Conservation (phyloP, 2,888 invertebrate species). For the Agrilus biguttatus region DNA sequence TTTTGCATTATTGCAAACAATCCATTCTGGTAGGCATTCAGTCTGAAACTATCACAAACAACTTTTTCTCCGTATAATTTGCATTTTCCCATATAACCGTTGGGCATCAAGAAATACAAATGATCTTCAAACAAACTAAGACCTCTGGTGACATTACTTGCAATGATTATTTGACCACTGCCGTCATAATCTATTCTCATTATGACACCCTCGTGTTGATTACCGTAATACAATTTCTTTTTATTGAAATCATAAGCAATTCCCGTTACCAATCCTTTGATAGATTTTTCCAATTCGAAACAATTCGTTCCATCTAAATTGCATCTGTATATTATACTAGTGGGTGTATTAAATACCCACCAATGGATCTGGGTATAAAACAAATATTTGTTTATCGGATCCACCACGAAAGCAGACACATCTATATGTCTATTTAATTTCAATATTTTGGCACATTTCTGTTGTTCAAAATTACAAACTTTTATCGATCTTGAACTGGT, state of each 20-base stretch:
- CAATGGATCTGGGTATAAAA: slow-evolving; percentile 41
- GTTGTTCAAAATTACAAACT: slow-evolving; percentile 23
- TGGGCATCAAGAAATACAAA: slow-evolving; percentile 52
- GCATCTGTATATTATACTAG: slow-evolving; percentile 37
- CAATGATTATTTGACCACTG: slow-evolving; percentile 26
- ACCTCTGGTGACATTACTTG: slow-evolving; percentile 37
- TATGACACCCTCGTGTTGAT: slow-evolving; percentile 41
- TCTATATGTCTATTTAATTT: slow-evolving; percentile 33
- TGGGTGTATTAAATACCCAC: slow-evolving; percentile 30
- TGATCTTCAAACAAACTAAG: slow-evolving; percentile 61
- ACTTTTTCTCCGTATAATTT: slow-evolving; percentile 35
- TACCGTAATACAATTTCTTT: slow-evolving; percentile 60
- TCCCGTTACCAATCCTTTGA: slow-evolving; percentile 27
- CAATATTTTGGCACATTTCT: slow-evolving; percentile 30
- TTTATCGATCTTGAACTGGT: slow-evolving; percentile 19
- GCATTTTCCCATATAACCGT: slow-evolving; percentile 44
- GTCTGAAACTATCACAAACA: slow-evolving; percentile 32
- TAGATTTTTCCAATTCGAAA: slow-evolving; percentile 28
- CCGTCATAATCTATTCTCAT: slow-evolving; percentile 37
- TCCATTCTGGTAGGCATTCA: slow-evolving; percentile 33
- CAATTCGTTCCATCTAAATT: slow-evolving; percentile 38
- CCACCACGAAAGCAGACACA: slow-evolving; percentile 47
- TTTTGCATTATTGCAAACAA: slow-evolving; percentile 39
- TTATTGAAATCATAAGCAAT: slow-evolving; percentile 38
- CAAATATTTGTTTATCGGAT: slow-evolving; percentile 42